A percentile compares a stretch with the other conserved stretches of the same genome.
phyloP scores from a whole-genome alignment of 2,113 vertebrate species.

The Micronycteris hirsuta region DNA sequence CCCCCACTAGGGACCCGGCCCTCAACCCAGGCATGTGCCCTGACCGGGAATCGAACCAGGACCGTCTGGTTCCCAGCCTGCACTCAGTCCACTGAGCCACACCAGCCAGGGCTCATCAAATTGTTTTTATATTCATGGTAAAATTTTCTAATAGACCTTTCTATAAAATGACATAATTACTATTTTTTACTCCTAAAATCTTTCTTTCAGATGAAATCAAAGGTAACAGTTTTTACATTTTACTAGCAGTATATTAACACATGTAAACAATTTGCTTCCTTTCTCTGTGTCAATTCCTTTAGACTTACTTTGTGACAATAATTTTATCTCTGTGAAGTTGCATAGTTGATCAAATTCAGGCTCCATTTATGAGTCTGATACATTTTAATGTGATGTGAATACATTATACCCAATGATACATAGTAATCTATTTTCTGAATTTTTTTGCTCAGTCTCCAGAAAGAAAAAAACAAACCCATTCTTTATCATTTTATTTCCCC shows the following conservation, averaged over 20 bases:
- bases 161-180: neutral
- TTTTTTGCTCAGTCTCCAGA: neutral
- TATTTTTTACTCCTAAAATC: neutral
- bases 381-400: neutral
- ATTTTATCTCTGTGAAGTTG: neutral
- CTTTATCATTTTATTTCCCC: conserved; percentile 4
- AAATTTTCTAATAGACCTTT: neutral
- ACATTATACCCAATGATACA: neutral
- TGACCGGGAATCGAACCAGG: no score
- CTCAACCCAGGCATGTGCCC: no score
- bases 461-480: neutral
- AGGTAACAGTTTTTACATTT: neutral
- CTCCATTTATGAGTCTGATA: neutral
- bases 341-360: neutral
- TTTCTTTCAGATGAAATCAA: neutral
- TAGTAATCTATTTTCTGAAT: neutral
- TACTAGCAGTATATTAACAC: neutral
- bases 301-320: neutral
- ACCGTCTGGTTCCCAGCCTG: no score
- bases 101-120: no score
- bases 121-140: neutral
- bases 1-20: no score
- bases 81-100: no score
- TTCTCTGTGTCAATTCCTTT: neutral
- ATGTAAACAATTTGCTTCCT: neutral